phyloP scores from a whole-genome alignment of 2,113 vertebrate genomes.

The Microtus ochrogaster region DNA sequence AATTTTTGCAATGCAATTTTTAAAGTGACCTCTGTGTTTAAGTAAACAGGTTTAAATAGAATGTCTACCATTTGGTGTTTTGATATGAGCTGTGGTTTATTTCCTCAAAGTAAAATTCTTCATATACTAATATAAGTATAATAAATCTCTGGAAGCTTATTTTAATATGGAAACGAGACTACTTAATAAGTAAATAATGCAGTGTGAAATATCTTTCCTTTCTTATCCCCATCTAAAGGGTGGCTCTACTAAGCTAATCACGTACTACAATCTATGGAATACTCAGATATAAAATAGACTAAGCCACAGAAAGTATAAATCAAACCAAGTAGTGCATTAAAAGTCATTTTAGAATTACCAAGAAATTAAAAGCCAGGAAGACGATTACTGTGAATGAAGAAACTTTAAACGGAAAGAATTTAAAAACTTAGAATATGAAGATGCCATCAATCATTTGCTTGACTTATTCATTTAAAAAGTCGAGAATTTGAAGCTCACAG shows the following conservation, averaged over 20 bases:
- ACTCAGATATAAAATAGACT: not conserved
- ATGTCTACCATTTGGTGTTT: not conserved
- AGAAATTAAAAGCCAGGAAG: slow-evolving; percentile 22
- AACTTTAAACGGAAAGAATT: slow-evolving; percentile 13
- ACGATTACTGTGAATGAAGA: not conserved
- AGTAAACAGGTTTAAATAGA: not conserved
- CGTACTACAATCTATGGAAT: not conserved
- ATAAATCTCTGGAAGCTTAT: not conserved
- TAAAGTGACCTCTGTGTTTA: slow-evolving; percentile 2
- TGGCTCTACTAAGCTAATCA: not conserved
- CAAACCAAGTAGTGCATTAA: not conserved
- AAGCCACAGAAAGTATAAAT: not conserved
- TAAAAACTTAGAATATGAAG: not conserved
- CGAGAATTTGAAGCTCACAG: not conserved
- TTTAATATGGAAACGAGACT: slow-evolving; percentile 15
- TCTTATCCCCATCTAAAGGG: not conserved
- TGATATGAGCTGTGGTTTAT: not conserved
- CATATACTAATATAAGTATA: not conserved
- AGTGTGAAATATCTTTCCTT: not conserved
- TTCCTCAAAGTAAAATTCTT: not conserved
- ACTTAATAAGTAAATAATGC: not conserved
- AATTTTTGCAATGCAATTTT: not conserved
- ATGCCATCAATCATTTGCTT: not conserved
- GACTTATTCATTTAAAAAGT: not conserved
- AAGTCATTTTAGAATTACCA: not conserved